Evolutionary conservation across 2,888 invertebrate species (phyloP), one percentile per base, ranked within the genome.

Genomic region (Scelioninae gen. 2): DNA sequence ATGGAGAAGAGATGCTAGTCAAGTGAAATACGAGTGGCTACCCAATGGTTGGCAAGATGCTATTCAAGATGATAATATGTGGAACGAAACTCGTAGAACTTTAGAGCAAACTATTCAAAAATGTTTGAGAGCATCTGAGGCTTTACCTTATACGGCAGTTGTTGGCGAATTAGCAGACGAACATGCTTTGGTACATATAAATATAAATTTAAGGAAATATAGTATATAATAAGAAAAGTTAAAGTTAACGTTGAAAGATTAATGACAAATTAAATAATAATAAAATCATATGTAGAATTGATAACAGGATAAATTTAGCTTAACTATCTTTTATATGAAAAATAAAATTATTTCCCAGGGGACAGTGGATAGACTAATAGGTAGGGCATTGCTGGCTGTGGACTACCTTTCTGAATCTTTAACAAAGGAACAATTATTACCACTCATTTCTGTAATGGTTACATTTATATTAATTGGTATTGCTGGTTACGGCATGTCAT

Each of bases 11-110:
- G 96, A 96, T 82, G 90, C 92, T 7, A 91, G 92, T n/a, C 92
- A 93, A 78, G 88, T 97, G 9, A 95, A 95, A 81, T 97, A 96
- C 85, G 96, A 96, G 85, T 97, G 97, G 96, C 87, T 96, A 57
- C 90, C 92, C 77, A 90, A 90, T 58, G 92, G 91, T 35, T 92
- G 92, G 92, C 57, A 83, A 2, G 81, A 84, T 39, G 78, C 83
- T 0, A 78, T 78, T 25, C 89, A 90, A 52, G 86, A 86, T 16
- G 89, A 90, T 48, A 87, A 87, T 80, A 87, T 87, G 11, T 88
- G 93, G 78, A 92, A 95, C 83, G 90, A 92, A 73, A 94, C 94
- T 0, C 91, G 92, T 78, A 88, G 90, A 50, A 92, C 92, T 63
- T 86, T 96, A 28, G 92, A 94, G 55, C 90, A 89, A 76, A 91